These are phyloP conservation scores for Junonia oenone DNA, from an alignment of 2,888 invertebrate species.

Conservation along the genomic window DNA sequence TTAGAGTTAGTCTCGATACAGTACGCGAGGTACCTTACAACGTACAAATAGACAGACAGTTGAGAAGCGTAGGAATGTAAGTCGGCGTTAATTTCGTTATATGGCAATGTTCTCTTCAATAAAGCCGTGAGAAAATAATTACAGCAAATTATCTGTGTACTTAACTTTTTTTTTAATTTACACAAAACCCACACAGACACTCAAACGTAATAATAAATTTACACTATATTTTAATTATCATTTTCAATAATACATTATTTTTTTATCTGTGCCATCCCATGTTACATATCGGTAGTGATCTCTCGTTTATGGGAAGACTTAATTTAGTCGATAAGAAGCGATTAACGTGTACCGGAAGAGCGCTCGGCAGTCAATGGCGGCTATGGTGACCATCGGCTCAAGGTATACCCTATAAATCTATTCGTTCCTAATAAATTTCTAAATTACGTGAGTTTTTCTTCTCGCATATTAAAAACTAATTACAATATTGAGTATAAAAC, in stretches of 20 bases:
- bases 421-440: conserved; percentile 43
- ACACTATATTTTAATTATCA: conserved; percentile 30
- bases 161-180: conserved; percentile 11
- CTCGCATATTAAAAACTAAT: conserved; percentile 55
- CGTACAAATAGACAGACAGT: conserved; percentile 1
- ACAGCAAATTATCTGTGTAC: conserved; percentile 6
- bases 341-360: conserved; percentile 6
- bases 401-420: conserved; percentile 32
- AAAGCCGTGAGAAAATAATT: conserved; percentile 33
- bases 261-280: neutral
- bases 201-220: conserved; percentile 29
- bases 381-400: conserved; percentile 2
- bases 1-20: neutral
- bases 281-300: conserved; percentile 7
- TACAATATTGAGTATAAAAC: conserved; percentile 73
- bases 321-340: conserved; percentile 10
- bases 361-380: conserved; percentile 1
- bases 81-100: conserved; percentile 44
- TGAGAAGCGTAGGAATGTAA: conserved; percentile 59
- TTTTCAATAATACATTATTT: conserved; percentile 5
- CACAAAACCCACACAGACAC: conserved; percentile 31
- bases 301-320: conserved; percentile 36
- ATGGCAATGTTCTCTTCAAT: conserved; percentile 53
- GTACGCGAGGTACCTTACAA: neutral
- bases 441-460: conserved; percentile 41